These are phyloP conservation scores for Macquaria ambigua DNA, from an alignment of 2,113 vertebrate species.

Conservation along the genomic window DNA sequence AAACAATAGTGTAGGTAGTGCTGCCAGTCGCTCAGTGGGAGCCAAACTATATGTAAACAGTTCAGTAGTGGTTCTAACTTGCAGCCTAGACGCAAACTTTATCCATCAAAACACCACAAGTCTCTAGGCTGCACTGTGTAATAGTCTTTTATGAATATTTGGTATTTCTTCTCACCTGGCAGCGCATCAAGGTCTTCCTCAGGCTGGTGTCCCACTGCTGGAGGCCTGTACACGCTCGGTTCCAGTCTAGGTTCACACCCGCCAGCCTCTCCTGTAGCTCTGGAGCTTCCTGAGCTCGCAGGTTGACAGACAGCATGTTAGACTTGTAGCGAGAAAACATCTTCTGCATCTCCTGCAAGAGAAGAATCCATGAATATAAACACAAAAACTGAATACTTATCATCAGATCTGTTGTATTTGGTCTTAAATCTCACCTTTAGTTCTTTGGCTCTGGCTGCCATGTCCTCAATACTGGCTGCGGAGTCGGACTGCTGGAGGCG, in stretches of 20 bases:
- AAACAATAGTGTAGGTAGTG: no score
- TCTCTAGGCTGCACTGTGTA: not conserved
- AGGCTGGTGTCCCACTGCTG: constrained; percentile 88
- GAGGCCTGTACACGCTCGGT: constrained; percentile 76
- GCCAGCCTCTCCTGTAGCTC: constrained; percentile 83
- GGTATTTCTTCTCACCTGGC: constrained; percentile 84
- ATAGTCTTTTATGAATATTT: not conserved
- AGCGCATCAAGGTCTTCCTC: constrained; percentile 85
- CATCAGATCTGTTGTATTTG: not conserved
- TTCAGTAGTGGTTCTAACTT: no score
- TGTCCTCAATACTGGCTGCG: constrained; percentile 73
- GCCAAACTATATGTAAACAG: no score
- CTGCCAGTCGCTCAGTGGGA: no score
- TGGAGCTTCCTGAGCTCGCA: constrained; percentile 81
- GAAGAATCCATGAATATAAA: not conserved
- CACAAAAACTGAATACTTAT: fast-evolving
- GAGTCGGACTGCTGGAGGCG: constrained; percentile 74
- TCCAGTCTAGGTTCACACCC: constrained; percentile 88
- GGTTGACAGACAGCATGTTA: constrained; percentile 86
- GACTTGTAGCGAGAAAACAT: constrained; percentile 89
- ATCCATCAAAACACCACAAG: not conserved
- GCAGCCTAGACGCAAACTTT: no score
- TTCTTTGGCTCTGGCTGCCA: constrained; percentile 86
- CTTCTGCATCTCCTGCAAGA: constrained; percentile 87
- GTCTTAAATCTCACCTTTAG: constrained; percentile 84